Evolutionary conservation across 2,888 invertebrate genomes (phyloP).

Genomic region (Pheosia gnoma): DNA sequence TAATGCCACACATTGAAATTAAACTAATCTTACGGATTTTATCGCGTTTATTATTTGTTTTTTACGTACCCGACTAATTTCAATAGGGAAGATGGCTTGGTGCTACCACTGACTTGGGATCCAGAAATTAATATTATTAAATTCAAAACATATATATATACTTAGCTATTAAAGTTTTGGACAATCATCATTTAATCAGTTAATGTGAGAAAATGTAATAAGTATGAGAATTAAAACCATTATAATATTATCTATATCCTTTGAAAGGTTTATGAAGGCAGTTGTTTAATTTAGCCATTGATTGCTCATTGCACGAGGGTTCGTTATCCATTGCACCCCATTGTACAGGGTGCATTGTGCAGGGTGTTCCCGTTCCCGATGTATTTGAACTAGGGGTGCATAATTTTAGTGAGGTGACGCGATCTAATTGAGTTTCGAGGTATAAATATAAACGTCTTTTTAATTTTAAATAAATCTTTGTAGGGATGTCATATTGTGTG

Average conservation of each 20-base stretch:
- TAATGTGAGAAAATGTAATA: no score
- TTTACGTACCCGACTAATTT: no score
- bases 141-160: no score
- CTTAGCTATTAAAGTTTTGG: no score
- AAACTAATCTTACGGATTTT: no score
- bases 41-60: no score
- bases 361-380: constrained; percentile 55
- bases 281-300: constrained; percentile 81
- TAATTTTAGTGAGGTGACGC: constrained; percentile 48
- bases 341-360: constrained; percentile 59
- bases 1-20: no score
- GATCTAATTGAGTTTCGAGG: constrained; percentile 55
- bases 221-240: background rate
- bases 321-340: constrained; percentile 54
- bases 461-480: background rate
- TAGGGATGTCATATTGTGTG: background rate
- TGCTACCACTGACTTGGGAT: no score
- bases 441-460: constrained; percentile 9
- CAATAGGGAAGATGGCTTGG: no score
- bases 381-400: constrained; percentile 68
- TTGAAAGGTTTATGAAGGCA: constrained; percentile 48
- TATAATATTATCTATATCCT: constrained; percentile 3
- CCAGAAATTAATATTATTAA: no score
- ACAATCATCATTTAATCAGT: no score
- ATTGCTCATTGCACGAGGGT: constrained; percentile 78